Evolutionary conservation across 2,888 invertebrate species (phyloP), one percentile per base, ranked within the genome.

Genomic region (Calameuta pallipes): DNA sequence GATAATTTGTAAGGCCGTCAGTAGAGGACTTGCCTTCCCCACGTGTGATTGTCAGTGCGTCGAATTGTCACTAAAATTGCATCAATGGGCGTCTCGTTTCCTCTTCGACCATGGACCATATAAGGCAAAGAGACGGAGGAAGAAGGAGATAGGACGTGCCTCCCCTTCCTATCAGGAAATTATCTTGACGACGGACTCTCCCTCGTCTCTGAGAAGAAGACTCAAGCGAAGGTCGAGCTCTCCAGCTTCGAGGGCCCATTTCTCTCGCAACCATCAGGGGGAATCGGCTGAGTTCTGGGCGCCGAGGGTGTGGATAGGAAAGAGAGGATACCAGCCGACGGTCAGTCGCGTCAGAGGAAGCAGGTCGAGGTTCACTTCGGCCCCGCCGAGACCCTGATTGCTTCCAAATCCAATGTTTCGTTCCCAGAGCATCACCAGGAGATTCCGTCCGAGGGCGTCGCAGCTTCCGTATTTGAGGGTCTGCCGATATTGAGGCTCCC

Each of bases 371-470:
- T 96, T 95, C 83, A 98, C 95, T 92, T 98, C 97, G 0, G 95
- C 96, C 74, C 97, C 97, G 15, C 98, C 98, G 71, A 98, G 92
- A 33, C 93, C 93, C 78, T 92, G 92, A 80, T 97, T 97, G 91
- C 97, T 97, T 89, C 97, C 97, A 91, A 97, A 97, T 4, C 96
- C 96, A 80, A 96, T 96, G 90, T 97, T 96, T 80, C 96, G 95
- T 89, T 98, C 97, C 98, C 98, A 98, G 75, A 98, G 94, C 96
- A 97, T 97, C 77, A 98, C 97, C 84, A 98, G 95, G 83, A 98
- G 93, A 81, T 96, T 96, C 78, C 98, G 94, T 0, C 96, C 96
- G 36, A 96, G 93, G 0, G 95, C 95, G 89, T 96, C 96, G 87
- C 94, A 94, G 30, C 90, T 90, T 30, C 88, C 87, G 92, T 98